Evolutionary conservation across 2,113 vertebrate species (phyloP).

Genomic region (Pongo pygmaeus): DNA sequence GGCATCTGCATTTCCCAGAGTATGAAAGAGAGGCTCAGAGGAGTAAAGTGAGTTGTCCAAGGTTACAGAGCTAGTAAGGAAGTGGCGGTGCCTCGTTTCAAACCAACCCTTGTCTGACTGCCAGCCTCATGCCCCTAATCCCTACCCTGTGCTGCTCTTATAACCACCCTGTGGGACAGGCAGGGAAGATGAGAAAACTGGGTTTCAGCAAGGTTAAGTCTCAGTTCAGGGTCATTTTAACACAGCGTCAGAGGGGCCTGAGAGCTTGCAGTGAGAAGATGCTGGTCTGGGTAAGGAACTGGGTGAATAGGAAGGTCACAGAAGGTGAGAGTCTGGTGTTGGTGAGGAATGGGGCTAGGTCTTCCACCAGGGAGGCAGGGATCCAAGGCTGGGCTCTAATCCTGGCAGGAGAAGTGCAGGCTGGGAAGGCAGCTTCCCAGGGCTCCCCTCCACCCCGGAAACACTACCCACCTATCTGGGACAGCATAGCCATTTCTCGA

Average conservation of each 20-base stretch:
- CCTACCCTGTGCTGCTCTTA: neutral
- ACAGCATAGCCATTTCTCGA: neutral
- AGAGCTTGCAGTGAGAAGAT: neutral
- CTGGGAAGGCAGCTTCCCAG: neutral
- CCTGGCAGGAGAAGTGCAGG: neutral
- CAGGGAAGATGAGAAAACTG: neutral
- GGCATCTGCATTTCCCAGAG: neutral
- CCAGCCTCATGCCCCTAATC: neutral
- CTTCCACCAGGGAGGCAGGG: neutral
- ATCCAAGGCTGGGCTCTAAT: neutral
- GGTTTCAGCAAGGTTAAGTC: neutral
- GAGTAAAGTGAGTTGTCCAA: neutral
- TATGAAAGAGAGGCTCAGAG: neutral
- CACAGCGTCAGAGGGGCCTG: neutral
- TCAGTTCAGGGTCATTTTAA: constrained; percentile 10
- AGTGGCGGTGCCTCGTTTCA: neutral
- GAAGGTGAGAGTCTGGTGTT: neutral
- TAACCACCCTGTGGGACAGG: neutral
- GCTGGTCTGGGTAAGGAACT: neutral
- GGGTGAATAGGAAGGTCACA: neutral
- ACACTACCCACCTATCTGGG: neutral
- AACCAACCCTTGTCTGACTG: neutral
- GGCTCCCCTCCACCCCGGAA: neutral
- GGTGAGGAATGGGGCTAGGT: neutral
- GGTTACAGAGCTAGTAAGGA: neutral